These are phyloP conservation scores for Melanotaenia nigrans DNA, from an alignment of 2,797 vertebrate species.

Conservation along the genomic window DNA sequence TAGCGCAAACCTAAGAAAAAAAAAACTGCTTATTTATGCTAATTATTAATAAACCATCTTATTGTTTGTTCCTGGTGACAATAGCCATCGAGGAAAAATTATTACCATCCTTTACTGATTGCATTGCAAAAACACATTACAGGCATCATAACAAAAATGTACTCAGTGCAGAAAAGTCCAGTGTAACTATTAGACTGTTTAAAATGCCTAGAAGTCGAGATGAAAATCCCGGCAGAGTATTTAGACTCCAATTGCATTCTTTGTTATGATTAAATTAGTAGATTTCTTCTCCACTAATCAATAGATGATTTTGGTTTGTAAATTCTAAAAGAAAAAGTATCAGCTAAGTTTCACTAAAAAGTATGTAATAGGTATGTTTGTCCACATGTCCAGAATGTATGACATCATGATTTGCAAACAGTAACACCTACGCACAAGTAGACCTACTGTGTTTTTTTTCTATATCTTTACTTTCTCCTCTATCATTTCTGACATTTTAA, in stretches of 20 bases:
- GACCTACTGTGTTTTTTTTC: constrained; percentile 45
- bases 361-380: no score
- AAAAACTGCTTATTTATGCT: background rate
- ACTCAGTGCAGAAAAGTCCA: background rate
- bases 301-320: no score
- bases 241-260: no score
- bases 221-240: no score
- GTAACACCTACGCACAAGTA: constrained; percentile 48
- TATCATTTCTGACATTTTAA: constrained; percentile 61
- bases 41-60: background rate
- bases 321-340: no score
- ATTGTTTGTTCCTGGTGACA: background rate
- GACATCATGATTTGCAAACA: background rate
- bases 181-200: background rate
- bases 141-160: background rate
- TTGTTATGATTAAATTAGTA: no score
- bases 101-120: no score
- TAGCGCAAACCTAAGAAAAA: background rate
- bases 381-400: no score
- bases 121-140: background rate
- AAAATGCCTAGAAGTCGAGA: background rate
- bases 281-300: no score
- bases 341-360: no score
- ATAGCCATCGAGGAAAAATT: background rate
- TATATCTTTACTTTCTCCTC: constrained; percentile 50